A percentile compares a stretch with the other conserved stretches of the same genome.
phyloP scores from a whole-genome alignment of 2,797 vertebrate species.

The Anas georgica region DNA sequence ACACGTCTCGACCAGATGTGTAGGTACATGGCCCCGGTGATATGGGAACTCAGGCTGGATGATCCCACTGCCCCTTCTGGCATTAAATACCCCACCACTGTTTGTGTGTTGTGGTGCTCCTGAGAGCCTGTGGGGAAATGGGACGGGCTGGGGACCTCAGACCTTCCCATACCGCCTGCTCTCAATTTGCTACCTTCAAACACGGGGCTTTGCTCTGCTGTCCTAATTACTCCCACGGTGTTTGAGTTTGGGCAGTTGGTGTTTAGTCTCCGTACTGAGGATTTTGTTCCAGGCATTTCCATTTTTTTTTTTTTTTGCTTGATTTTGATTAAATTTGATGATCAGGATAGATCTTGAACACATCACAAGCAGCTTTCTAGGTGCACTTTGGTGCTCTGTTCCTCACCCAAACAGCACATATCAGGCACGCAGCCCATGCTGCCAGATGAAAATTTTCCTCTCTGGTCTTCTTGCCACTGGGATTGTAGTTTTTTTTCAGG shows the following conservation, averaged over 20 bases:
- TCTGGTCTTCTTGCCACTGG: not conserved
- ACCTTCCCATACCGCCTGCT: not conserved
- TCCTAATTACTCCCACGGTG: not conserved
- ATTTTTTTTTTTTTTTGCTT: rapidly evolving
- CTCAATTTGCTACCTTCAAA: not conserved
- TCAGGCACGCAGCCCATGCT: not conserved
- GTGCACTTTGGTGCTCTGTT: not conserved
- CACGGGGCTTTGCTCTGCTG: rapidly evolving
- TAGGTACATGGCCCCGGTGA: no score
- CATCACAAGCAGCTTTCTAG: rapidly evolving
- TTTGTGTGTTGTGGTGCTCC: rapidly evolving
- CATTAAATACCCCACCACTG: rapidly evolving
- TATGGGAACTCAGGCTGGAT: not conserved
- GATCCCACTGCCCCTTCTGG: not conserved
- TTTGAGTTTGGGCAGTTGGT: rapidly evolving
- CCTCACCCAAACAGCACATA: not conserved
- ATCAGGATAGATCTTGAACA: not conserved
- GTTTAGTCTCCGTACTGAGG: rapidly evolving
- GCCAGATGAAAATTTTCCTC: slow-evolving; percentile 3
- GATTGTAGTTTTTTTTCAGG: not conserved
- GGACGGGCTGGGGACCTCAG: not conserved
- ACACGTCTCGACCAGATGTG: rapidly evolving
- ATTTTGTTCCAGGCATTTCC: not conserved
- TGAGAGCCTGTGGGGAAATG: rapidly evolving
- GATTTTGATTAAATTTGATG: not conserved